These are phyloP conservation scores for Tiaroga cobitis DNA, from an alignment of 2,797 vertebrate genomes.

Conservation along the genomic window DNA sequence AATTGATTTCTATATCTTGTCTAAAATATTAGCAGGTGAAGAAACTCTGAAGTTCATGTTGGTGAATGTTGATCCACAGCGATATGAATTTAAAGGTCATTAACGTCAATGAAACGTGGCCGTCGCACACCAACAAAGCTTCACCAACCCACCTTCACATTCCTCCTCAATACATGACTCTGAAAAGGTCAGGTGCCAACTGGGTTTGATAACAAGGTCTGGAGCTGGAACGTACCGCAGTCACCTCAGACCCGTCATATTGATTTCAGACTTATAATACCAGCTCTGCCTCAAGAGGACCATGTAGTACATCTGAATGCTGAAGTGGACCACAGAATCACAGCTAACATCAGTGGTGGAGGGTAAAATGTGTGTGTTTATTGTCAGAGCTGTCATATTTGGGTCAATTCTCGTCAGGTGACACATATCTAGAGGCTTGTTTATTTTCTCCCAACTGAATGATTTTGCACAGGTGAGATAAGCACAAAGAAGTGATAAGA, in stretches of 20 bases:
- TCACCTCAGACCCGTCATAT: conserved; percentile 13
- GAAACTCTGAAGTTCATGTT: conserved; percentile 28
- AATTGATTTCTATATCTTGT: conserved; percentile 15
- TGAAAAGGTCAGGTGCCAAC: conserved; percentile 53
- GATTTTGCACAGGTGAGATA: conserved; percentile 53
- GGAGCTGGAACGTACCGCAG: background rate
- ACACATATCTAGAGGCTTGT: conserved; percentile 31
- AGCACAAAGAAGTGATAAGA: conserved; percentile 38
- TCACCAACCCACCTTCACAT: conserved; percentile 4
- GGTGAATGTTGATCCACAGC: background rate
- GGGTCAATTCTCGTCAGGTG: conserved; percentile 45
- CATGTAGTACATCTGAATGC: conserved; percentile 19
- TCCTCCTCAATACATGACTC: conserved; percentile 33
- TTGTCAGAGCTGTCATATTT: conserved; percentile 39
- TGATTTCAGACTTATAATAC: conserved; percentile 45
- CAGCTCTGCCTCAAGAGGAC: conserved; percentile 26
- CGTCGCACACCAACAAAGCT: background rate
- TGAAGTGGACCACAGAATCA: conserved; percentile 13
- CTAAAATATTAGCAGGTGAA: background rate
- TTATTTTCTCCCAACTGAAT: conserved; percentile 43
- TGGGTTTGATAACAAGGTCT: conserved; percentile 40
- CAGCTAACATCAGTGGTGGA: background rate
- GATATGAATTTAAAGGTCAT: conserved; percentile 51
- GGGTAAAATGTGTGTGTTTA: conserved; percentile 6
- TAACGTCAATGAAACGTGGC: conserved; percentile 32